Conservation (phyloP, 2,888 invertebrate genomes). For the Aleiodes testaceus region DNA sequence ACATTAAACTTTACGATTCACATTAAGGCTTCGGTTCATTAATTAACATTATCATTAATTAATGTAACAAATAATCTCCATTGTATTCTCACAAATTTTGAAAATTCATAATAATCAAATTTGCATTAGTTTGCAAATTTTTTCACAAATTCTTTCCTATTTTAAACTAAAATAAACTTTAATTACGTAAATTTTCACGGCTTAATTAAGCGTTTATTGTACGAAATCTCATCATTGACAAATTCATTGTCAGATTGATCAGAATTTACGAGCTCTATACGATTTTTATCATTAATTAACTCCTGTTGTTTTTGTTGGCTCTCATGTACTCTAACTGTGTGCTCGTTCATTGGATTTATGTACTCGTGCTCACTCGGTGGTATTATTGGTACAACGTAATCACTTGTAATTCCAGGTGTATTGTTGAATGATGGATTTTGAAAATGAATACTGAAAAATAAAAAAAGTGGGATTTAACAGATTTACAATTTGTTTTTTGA, state of each 20-base stretch:
- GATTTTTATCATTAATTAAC: constrained; percentile 10
- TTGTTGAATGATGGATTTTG: constrained; percentile 66
- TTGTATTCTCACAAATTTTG: too few relatives aligned
- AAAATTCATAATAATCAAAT: too few relatives aligned
- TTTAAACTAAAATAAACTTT: neutral
- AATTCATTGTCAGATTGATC: constrained; percentile 40
- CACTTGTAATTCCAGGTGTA: constrained; percentile 46
- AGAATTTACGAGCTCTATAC: constrained; percentile 33
- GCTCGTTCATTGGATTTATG: constrained; percentile 61
- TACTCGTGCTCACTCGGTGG: constrained; percentile 68
- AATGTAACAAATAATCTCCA: too few relatives aligned
- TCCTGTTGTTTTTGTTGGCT: neutral
- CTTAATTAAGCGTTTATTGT: constrained; percentile 5
- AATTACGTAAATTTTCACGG: neutral
- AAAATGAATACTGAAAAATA: constrained; percentile 64
- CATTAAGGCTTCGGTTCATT: too few relatives aligned
- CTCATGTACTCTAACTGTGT: constrained; percentile 15
- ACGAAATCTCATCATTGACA: constrained; percentile 17
- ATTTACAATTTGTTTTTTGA: too few relatives aligned
- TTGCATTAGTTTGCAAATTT: too few relatives aligned
- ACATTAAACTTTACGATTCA: too few relatives aligned
- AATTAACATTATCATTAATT: too few relatives aligned
- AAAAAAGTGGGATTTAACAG: neutral
- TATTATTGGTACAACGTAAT: constrained; percentile 53
- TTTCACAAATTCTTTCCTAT: too few relatives aligned